Percentiles rank a stretch among this genome's conserved stretches.
Conservation (phyloP, 2,888 invertebrate genomes). For the Pristionchus arcanus region DNA sequence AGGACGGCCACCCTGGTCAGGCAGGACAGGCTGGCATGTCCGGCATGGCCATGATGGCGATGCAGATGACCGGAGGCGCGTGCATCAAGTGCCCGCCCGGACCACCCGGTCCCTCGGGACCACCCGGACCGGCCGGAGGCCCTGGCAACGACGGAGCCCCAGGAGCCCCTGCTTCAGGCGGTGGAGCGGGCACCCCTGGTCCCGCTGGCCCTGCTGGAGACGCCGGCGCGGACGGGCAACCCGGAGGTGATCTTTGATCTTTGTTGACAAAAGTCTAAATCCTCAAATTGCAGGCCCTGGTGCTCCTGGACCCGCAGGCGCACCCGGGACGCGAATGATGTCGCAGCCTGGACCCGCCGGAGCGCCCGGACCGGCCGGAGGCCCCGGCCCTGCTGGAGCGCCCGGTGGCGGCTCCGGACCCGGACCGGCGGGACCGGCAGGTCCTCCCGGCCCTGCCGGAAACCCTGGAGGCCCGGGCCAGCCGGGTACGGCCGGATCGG, state of each 20-base stretch:
- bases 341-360: conserved; percentile 44
- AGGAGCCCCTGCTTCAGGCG: conserved; percentile 11
- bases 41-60: conserved; percentile 53
- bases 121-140: conserved; percentile 35
- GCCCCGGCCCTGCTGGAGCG: conserved; percentile 62
- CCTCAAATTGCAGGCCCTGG: conserved; percentile 11
- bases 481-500: conserved; percentile 61
- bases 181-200: conserved; percentile 32
- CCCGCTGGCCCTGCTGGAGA: conserved; percentile 53
- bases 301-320: conserved; percentile 41
- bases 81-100: conserved; percentile 55
- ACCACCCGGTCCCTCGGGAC: conserved; percentile 44
- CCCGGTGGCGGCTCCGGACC: conserved; percentile 60
- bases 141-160: conserved; percentile 19
- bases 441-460: conserved; percentile 66
- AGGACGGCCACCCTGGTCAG: conserved; percentile 22
- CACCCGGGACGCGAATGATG: conserved; percentile 21
- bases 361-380: conserved; percentile 54
- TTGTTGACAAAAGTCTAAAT: too few relatives aligned
- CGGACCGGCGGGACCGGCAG: conserved; percentile 67
- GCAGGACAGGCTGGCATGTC: conserved; percentile 53
- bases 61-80: conserved; percentile 53
- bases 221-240: conserved; percentile 44
- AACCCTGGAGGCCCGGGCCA: conserved; percentile 63
- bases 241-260: not conserved